Conservation (phyloP, 2,888 invertebrate species). For the Trachelus stipa region DNA sequence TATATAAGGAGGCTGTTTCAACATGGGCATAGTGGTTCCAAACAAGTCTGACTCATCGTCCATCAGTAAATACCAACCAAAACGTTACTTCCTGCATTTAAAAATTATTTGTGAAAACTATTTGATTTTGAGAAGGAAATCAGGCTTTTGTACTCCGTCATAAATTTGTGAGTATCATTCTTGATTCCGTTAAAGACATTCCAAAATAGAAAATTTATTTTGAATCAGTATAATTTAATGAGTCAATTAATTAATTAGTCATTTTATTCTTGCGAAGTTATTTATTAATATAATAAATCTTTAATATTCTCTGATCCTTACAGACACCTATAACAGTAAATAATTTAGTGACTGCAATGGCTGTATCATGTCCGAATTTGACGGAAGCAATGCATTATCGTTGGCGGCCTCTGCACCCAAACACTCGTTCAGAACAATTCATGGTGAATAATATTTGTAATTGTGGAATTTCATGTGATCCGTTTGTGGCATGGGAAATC, state of each 20-base stretch:
- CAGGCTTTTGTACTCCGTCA: not conserved
- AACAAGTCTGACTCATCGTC: not conserved
- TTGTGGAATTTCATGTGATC: not conserved
- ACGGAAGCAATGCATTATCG: not conserved
- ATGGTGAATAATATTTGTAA: not conserved
- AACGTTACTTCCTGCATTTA: not conserved
- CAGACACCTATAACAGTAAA: not conserved
- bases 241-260: not conserved
- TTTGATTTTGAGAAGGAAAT: not conserved
- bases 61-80: not conserved
- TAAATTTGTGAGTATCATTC: not conserved
- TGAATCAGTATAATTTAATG: not conserved
- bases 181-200: not conserved
- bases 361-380: not conserved
- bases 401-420: not conserved
- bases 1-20: not conserved
- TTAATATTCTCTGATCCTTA: not conserved
- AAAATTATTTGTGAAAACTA: not conserved
- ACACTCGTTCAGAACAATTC: not conserved
- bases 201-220: not conserved
- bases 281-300: not conserved
- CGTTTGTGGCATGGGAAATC: not conserved
- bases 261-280: not conserved
- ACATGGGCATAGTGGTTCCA: not conserved
- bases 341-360: not conserved